phyloP scores from a whole-genome alignment of 2,797 vertebrate species.

The Gymnothorax javanicus region DNA sequence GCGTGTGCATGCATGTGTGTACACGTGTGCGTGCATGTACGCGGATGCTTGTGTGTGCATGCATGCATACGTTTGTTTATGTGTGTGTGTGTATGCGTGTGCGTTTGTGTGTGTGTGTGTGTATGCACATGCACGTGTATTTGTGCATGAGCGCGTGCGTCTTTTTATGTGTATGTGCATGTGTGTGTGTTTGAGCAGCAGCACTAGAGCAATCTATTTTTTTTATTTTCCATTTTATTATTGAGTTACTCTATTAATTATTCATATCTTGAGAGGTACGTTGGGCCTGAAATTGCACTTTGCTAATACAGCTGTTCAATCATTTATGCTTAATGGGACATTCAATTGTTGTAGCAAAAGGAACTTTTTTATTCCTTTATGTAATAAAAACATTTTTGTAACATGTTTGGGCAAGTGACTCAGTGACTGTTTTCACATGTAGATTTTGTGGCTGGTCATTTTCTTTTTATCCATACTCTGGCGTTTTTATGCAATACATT shows the following conservation, averaged over 20 bases:
- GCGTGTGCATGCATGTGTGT: neutral
- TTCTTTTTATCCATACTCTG: neutral
- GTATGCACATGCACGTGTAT: too few relatives aligned
- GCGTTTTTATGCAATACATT: neutral
- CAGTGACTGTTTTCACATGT: neutral
- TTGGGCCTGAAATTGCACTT: neutral
- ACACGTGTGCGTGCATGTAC: neutral
- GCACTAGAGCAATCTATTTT: neutral
- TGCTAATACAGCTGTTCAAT: neutral
- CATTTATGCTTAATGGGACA: neutral
- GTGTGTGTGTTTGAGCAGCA: neutral
- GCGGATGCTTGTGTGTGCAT: neutral
- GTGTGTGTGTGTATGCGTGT: conserved; percentile 2
- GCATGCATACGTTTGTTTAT: neutral
- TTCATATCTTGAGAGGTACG: neutral
- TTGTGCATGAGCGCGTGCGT: neutral
- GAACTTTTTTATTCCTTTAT: neutral
- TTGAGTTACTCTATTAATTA: conserved; percentile 1
- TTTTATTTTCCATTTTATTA: neutral
- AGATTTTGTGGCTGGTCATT: neutral
- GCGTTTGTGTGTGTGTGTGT: neutral
- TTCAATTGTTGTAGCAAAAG: neutral
- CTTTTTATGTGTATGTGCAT: conserved; percentile 8
- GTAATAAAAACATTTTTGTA: neutral
- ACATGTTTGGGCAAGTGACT: neutral